Conservation (phyloP, 2,797 vertebrate species). For the Bucorvus abyssinicus region DNA sequence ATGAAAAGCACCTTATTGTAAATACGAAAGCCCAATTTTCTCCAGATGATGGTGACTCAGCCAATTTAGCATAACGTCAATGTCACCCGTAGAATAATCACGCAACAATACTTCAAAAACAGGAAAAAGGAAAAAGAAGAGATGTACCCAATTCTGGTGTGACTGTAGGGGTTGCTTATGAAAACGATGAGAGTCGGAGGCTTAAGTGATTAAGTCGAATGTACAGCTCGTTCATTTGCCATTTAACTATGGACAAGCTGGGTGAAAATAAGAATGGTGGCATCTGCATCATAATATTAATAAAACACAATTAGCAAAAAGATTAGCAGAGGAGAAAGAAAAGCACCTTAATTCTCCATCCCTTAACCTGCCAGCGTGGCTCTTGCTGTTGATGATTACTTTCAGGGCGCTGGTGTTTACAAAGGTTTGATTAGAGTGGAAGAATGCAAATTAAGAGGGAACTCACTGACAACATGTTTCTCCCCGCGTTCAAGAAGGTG, state of each 20-base stretch:
- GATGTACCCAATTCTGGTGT: neutral
- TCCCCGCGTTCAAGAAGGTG: neutral
- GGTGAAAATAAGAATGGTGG: neutral
- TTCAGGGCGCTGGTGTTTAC: conserved; percentile 20
- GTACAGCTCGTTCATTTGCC: conserved; percentile 31
- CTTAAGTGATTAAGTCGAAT: conserved; percentile 36
- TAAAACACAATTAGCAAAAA: conserved; percentile 62
- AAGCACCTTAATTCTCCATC: conserved; percentile 33
- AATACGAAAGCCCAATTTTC: neutral
- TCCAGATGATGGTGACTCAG: neutral
- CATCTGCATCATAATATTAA: conserved; percentile 29
- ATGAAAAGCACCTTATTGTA: neutral
- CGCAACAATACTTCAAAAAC: neutral
- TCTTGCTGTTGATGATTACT: conserved; percentile 3
- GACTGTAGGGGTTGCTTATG: neutral
- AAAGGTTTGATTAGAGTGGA: conserved; percentile 21
- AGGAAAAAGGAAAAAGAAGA: neutral
- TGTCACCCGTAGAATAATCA: neutral
- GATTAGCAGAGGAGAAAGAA: conserved; percentile 55
- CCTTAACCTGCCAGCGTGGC: neutral
- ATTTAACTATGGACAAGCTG: neutral
- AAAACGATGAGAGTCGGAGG: neutral
- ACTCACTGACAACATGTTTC: neutral
- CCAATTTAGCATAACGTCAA: neutral
- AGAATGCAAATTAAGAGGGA: neutral